Conservation (phyloP, 2,888 invertebrate genomes). For the Caenorhabditis sp. region DNA sequence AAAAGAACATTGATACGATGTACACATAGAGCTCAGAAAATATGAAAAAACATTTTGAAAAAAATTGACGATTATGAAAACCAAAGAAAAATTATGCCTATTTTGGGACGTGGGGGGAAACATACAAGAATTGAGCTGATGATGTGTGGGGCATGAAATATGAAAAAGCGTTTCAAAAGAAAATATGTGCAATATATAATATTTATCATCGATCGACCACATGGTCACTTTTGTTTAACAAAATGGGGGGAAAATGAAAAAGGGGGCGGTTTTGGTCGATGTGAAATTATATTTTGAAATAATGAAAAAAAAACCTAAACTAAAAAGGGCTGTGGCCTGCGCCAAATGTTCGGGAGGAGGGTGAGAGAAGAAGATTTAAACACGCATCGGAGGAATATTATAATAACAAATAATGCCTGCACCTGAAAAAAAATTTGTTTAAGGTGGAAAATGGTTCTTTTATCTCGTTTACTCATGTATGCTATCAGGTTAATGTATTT, state of each 20-base stretch:
- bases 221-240: not conserved
- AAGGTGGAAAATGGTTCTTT: not conserved
- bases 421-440: conserved; percentile 1
- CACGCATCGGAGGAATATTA: not conserved
- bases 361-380: not conserved
- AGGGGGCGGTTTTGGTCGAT: not conserved
- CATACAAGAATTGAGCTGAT: conserved; percentile 31
- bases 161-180: not conserved
- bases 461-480: too few relatives aligned
- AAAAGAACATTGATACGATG: conserved; percentile 35
- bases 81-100: conserved; percentile 6
- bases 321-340: not conserved
- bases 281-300: not conserved
- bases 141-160: conserved; percentile 18
- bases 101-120: not conserved
- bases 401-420: conserved; percentile 9
- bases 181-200: too few relatives aligned
- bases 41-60: not conserved
- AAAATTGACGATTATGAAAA: not conserved
- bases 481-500: not conserved
- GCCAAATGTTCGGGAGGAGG: not conserved
- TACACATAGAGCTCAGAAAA: conserved; percentile 15
- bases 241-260: not conserved
- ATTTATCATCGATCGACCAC: too few relatives aligned
- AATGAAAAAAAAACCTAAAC: not conserved